These are phyloP conservation scores for Aphelocoma californica DNA, from an alignment of 2,797 vertebrate species.

Conservation along the genomic window DNA sequence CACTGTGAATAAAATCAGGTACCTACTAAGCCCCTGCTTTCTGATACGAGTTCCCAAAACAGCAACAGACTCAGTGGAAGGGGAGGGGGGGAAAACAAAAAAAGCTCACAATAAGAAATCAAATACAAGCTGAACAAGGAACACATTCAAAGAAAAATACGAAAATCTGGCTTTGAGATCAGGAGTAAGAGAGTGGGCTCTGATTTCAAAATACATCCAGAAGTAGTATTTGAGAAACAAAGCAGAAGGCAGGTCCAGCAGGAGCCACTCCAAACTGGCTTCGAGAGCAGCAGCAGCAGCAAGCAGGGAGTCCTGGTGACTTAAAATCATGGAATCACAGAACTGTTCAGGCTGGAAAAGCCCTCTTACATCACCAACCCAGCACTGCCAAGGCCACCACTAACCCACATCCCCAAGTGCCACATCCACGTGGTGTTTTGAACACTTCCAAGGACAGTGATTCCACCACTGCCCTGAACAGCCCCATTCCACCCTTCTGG, in stretches of 20 bases:
- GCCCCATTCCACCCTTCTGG: no score
- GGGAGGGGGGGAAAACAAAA: rapidly evolving
- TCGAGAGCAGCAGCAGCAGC: not conserved
- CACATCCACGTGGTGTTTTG: rapidly evolving
- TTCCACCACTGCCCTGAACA: not conserved
- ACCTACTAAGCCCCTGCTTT: not conserved
- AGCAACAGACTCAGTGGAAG: not conserved
- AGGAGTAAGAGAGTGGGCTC: not conserved
- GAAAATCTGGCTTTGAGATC: not conserved
- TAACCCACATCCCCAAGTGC: not conserved
- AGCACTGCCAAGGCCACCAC: not conserved
- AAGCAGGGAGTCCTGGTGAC: not conserved
- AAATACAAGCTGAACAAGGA: not conserved
- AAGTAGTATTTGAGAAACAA: rapidly evolving
- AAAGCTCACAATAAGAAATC: not conserved
- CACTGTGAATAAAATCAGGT: not conserved
- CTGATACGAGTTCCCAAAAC: not conserved
- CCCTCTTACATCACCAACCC: not conserved
- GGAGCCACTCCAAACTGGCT: not conserved
- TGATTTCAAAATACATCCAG: not conserved
- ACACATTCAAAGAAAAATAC: rapidly evolving
- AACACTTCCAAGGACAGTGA: not conserved
- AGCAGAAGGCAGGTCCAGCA: not conserved
- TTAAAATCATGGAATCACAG: rapidly evolving
- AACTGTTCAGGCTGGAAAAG: not conserved